phyloP scores from a whole-genome alignment of 37 sponge, comb jelly and placozoan genomes.

The Spongia lamella region DNA sequence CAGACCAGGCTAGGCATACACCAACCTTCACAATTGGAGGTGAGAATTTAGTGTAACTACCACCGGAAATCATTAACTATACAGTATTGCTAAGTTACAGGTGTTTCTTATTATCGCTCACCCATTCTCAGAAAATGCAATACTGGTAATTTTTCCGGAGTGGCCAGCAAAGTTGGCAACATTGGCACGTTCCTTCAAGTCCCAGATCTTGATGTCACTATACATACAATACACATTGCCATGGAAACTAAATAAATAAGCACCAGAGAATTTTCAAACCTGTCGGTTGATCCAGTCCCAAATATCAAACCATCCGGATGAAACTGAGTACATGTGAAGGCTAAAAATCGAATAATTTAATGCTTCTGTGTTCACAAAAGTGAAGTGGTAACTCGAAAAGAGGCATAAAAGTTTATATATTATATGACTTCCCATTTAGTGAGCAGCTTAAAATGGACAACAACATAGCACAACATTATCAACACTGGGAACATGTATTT shows the following conservation, averaged over 20 bases:
- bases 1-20: too few relatives aligned
- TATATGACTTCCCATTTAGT: too few relatives aligned
- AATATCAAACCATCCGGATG: slow-evolving; percentile 99
- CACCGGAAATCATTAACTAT: too few relatives aligned
- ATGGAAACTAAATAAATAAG: background rate
- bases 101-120: slow-evolving; percentile 15
- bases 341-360: too few relatives aligned
- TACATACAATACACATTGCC: background rate
- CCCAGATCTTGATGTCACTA: slow-evolving; percentile 97
- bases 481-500: background rate
- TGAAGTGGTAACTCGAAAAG: too few relatives aligned
- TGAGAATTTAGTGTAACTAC: too few relatives aligned
- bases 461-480: background rate
- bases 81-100: too few relatives aligned
- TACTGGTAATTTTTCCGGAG: slow-evolving; percentile 81
- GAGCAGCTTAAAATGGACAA: background rate
- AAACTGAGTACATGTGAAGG: slow-evolving; percentile 95
- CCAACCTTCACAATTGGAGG: too few relatives aligned
- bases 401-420: too few relatives aligned
- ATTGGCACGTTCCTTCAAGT: slow-evolving; percentile 93
- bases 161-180: slow-evolving; percentile 99
- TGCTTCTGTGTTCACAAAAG: too few relatives aligned
- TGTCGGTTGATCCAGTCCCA: slow-evolving; percentile 96
- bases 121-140: slow-evolving; percentile 99
- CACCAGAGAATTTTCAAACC: slow-evolving; percentile 31